phyloP scores from a whole-genome alignment of 2,113 vertebrate species.

The Ramphastos sulfuratus region DNA sequence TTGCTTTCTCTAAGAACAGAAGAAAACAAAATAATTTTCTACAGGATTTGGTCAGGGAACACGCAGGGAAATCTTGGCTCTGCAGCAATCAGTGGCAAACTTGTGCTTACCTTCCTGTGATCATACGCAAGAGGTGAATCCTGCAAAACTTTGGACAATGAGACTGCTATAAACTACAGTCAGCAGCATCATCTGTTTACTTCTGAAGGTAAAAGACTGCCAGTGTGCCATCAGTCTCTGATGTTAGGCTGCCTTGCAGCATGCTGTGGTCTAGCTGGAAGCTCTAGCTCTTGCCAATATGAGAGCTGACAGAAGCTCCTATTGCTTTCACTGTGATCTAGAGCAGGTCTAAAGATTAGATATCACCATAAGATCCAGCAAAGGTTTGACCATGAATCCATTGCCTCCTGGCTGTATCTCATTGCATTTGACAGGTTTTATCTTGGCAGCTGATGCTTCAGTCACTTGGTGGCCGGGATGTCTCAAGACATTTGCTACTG shows the following conservation, averaged over 20 bases:
- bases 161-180: not conserved
- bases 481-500: not conserved
- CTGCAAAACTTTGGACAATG: not conserved
- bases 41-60: not conserved
- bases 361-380: not conserved
- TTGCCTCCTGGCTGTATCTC: not conserved
- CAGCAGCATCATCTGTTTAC: not conserved
- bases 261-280: not conserved
- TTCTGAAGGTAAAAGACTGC: not conserved
- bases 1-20: not conserved
- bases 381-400: not conserved
- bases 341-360: not conserved
- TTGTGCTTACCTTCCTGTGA: not conserved
- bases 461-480: not conserved
- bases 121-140: not conserved
- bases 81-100: not conserved
- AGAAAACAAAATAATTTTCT: conserved; percentile 9
- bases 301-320: not conserved
- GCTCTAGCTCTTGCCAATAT: not conserved
- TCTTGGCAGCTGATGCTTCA: not conserved
- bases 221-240: not conserved
- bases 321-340: not conserved
- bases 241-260: not conserved
- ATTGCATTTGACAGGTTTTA: not conserved
- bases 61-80: not conserved